Evolutionary conservation across 2,888 invertebrate genomes (phyloP), one percentile per base, ranked within the genome.

Genomic region (Chalcis sispes): DNA sequence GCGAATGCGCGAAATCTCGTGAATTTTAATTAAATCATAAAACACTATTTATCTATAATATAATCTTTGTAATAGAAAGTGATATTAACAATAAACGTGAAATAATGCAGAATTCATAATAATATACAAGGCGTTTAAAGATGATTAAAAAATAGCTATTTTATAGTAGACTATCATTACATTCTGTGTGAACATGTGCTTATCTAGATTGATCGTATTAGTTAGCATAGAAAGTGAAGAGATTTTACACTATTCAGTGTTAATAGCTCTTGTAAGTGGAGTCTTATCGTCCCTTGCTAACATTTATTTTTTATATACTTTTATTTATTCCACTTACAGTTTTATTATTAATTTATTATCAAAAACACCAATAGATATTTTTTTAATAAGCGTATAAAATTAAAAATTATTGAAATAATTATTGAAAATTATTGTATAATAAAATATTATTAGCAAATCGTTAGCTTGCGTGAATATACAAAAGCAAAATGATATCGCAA

Each of bases 141-240:
- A n/a, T n/a, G n/a, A 2, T 54, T 25, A 13, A 13, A 54, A 25
- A 54, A 25, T 25, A n/a, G 25, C 52, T 29, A 29, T 18, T n/a
- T 18, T 32, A n/a, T 58, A 32, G 18, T 8, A 32, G 32, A 18
- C 5, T 58, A 58, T n/a, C 7, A 58, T 58, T 32, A 58, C 32
- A 4, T n/a, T 32, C 18, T 18, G 10, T 10, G 25, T 25, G 25
- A 54, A n/a, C n/a, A n/a, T 7, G 32, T 7, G 29, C 5, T n/a
- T 32, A 32, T 58, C n/a, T 58, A 32, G 32, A 58, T 58, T 18
- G 32, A 58, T 58, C 15, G 8, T 32, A 20, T 50, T 50, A 20
- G 56, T 29, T 15, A 32, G 56, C 56, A 15, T 25, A 54, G 27
- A 54, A 54, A 54, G 54, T n/a, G n/a, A 50, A 18, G 20, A 20